Base-by-base conservation (phyloP, 2,888 invertebrate genomes). In the Oscheius sp. region DNA sequence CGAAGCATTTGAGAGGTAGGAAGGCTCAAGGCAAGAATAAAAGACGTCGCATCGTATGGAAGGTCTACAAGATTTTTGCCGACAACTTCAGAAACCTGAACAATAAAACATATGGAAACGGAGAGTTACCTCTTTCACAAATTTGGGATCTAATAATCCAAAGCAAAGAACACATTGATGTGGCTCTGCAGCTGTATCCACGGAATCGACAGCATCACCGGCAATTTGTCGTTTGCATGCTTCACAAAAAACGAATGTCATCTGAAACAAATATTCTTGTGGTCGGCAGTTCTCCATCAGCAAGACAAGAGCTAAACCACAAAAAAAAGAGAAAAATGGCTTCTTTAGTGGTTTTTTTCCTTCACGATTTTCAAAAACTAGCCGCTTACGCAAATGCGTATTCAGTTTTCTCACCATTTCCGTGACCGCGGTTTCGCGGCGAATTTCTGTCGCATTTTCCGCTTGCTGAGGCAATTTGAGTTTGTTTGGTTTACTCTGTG, bases 11-110 rank as follows among this genome's bases (percentile, higher is more conserved):
- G 85, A 35, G 85, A 79, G 23, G 78, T 80, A 16, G 87, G 87
- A 23, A 87, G 69, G 63, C 83, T 85, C 29, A 87, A 69, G 12
- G 87, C 87, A 58, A 87, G 73, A 59, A 86, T 76, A 74, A 88
- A 87, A 21, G 79, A 83, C 18, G 58, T 75, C 6, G 85, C 83
- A 66, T 87, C 87, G 64, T 83, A 87, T 2, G 82, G 85, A 18
- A 74, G 70, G n/a, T 73, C 76, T n/a, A 71, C 70, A 0, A 86
- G 79, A 25, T 72, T 74, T 27, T 73, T 74, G 61, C 80, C 80
- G 6, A 78, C 82, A 41, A 69, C 74, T 35, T 63, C 75, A 13
- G 78, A 72, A 9, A 80, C 80, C 82, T 82, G 13, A n/a, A 68
- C 46, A 5, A 49, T 49, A 49, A 49, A 49, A 13, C 13, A 13